Evolutionary conservation across 2,113 vertebrate species (phyloP).

Genomic region (Galeopterus variegatus): DNA sequence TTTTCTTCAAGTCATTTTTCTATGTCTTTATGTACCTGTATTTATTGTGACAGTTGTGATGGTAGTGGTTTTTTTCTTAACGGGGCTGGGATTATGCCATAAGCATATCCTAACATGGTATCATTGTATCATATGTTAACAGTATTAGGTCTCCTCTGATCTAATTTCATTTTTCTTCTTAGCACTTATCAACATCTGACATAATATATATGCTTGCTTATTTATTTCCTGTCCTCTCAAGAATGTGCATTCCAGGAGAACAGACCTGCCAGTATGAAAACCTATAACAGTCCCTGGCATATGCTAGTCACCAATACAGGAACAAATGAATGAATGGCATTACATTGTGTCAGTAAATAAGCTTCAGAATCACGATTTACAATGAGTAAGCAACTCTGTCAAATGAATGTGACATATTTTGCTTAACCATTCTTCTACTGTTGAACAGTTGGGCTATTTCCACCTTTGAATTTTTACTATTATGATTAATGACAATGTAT

Average conservation of each 20-base stretch:
- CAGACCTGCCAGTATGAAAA: background rate
- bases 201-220: background rate
- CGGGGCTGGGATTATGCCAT: background rate
- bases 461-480: background rate
- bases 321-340: background rate
- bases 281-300: background rate
- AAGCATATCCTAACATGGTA: background rate
- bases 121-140: background rate
- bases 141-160: background rate
- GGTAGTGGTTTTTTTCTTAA: background rate
- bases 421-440: background rate
- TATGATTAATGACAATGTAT: background rate
- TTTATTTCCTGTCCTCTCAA: background rate
- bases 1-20: background rate
- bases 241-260: background rate
- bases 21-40: background rate
- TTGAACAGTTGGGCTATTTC: background rate
- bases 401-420: background rate
- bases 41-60: background rate
- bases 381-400: background rate
- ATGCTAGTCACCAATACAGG: background rate
- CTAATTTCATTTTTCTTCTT: slow-evolving; percentile 11
- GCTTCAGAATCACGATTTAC: background rate
- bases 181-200: background rate
- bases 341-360: background rate